These are phyloP conservation scores for Zaprionus vittiger DNA, from an alignment of 1,140 invertebrate species.

Conservation along the genomic window DNA sequence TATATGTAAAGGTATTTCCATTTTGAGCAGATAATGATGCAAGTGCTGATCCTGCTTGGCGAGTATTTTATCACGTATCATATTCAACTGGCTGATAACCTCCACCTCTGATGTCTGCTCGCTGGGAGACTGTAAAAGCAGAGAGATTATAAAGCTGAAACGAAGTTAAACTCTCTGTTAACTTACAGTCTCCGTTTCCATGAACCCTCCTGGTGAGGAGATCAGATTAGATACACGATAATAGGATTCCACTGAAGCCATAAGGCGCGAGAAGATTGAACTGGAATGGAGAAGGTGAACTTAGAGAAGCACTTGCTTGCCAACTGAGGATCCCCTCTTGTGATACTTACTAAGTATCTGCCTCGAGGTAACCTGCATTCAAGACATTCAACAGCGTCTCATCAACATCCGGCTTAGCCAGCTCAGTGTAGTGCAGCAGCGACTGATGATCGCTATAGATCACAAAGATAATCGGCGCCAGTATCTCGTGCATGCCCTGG, in stretches of 20 bases:
- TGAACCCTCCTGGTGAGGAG: constrained; percentile 84
- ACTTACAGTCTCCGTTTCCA: constrained; percentile 22
- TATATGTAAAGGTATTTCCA: constrained; percentile 91
- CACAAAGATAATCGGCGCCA: constrained; percentile 91
- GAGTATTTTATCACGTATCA: constrained; percentile 89
- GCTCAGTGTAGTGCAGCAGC: constrained; percentile 84
- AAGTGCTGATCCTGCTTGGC: constrained; percentile 88
- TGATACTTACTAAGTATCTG: constrained; percentile 90
- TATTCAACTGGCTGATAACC: constrained; percentile 89
- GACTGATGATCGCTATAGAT: constrained; percentile 90
- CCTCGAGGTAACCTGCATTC: constrained; percentile 88
- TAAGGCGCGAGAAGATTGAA: constrained; percentile 89
- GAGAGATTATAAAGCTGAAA: constrained; percentile 5
- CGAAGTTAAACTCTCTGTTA: constrained; percentile 41
- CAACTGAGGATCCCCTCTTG: not conserved
- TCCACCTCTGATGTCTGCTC: constrained; percentile 85
- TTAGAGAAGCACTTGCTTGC: not conserved
- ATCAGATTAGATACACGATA: constrained; percentile 87
- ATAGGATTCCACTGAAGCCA: constrained; percentile 90
- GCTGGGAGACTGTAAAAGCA: constrained; percentile 43
- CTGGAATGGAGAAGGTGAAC: constrained; percentile 84
- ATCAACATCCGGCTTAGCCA: constrained; percentile 76
- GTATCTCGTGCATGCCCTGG: constrained; percentile 94
- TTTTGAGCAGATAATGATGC: constrained; percentile 87
- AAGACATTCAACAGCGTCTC: constrained; percentile 86